Evolutionary conservation across 2,113 vertebrate genomes (phyloP).

Genomic region (Equus przewalskii): DNA sequence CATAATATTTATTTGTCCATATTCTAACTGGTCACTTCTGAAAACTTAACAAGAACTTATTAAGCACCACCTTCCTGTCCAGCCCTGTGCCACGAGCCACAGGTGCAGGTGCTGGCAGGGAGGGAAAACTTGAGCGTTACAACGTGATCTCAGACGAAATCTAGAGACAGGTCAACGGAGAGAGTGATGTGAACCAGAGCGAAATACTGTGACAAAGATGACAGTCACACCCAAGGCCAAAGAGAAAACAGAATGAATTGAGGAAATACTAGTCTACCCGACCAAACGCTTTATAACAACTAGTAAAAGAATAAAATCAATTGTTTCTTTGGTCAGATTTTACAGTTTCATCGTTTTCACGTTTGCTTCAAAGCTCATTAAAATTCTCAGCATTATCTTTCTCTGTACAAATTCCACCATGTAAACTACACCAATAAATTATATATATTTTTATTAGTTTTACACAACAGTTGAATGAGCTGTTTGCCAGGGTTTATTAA

Average conservation of each 20-base stretch:
- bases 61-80: neutral
- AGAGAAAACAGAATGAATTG: neutral
- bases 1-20: neutral
- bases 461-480: constrained; percentile 44
- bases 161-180: neutral
- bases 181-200: neutral
- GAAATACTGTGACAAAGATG: neutral
- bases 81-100: neutral
- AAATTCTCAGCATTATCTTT: constrained; percentile 39
- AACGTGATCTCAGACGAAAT: neutral
- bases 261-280: neutral
- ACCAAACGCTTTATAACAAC: neutral
- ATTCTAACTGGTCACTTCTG: neutral
- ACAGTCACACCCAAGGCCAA: neutral
- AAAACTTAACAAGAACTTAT: neutral
- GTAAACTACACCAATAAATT: constrained; percentile 24
- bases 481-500: constrained; percentile 51
- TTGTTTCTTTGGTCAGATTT: neutral
- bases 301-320: neutral
- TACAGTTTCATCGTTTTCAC: neutral
- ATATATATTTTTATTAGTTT: constrained; percentile 55
- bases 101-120: accelerated
- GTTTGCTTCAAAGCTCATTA: neutral
- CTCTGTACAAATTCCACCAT: constrained; percentile 20
- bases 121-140: neutral